Evolutionary conservation across 2,113 vertebrate species (phyloP), one percentile per base, ranked within the genome.

Genomic region (Girardinichthys multiradiatus): DNA sequence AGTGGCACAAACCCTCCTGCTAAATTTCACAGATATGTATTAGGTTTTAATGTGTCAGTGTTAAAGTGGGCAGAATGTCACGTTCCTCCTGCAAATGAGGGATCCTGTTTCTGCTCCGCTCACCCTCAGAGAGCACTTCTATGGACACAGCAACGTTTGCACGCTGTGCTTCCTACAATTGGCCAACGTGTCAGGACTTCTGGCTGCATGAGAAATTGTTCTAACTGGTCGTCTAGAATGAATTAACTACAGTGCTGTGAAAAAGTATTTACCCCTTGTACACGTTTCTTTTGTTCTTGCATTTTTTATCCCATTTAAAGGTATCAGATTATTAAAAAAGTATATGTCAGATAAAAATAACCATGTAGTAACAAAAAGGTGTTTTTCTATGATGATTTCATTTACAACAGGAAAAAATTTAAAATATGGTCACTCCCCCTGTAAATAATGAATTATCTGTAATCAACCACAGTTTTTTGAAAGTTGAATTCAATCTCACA

Each of bases 11-110:
- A 92, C 90, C 89, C 90, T 89, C 91, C 85, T 90, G 91, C 90
- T 90, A 82, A 92, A 92, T 91, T 90, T 94, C 90, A 92, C 92
- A 94, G 89, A 92, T 91, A 89, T 87, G 90, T 90, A 92, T 91
- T 84, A 91, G 82, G 82, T 83, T 89, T 91, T 92, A 90, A 87
- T 85, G 88, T 59, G 87, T 84, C 87, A 90, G 90, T 91, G 92
- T 92, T 81, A 92, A 91, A 84, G 89, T 76, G 77, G 83, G 87
- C 84, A 92, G 90, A 91, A 91, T 88, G 90, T 91, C 86, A 77
- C 81, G 81, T 86, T 89, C 76, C 74, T 80, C 73, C 87, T 78
- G 82, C 76, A 79, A 84, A 88, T 35, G 78, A 87, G 83, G 74
- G 65, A 35, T 61, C 37, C 72, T 80, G 48, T 81, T 70, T 67